phyloP scores from a whole-genome alignment of 92 coral and sea anemone genomes.

The Bergia puertoricense region DNA sequence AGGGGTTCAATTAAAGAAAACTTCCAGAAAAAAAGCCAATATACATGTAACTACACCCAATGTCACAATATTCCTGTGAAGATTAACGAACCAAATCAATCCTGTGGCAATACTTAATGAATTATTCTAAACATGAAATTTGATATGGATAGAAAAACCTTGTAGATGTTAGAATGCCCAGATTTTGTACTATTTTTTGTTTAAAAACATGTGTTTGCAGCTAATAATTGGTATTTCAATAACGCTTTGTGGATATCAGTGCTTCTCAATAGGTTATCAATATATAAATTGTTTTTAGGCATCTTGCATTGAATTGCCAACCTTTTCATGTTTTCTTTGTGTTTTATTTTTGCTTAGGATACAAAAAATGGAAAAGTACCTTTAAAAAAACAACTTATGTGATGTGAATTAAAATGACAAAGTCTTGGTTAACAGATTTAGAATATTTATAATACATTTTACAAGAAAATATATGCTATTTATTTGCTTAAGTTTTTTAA shows the following conservation, averaged over 20 bases:
- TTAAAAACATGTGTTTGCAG: neutral
- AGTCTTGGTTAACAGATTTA: no score
- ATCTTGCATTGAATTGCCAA: neutral
- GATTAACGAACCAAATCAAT: conserved; percentile 9
- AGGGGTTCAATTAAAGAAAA: neutral
- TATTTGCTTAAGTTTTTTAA: no score
- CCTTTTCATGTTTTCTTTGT: neutral
- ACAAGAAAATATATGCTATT: no score
- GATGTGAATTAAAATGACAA: no score
- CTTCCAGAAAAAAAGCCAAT: neutral
- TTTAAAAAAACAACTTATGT: no score
- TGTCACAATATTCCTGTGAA: neutral
- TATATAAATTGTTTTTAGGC: neutral
- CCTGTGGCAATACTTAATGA: conserved; percentile 2
- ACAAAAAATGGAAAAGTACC: neutral
- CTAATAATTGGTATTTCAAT: neutral
- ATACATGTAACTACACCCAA: neutral
- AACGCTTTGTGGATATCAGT: neutral
- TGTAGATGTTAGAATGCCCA: neutral
- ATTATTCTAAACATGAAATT: neutral
- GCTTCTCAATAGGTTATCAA: no score
- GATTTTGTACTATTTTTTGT: neutral
- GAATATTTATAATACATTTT: no score
- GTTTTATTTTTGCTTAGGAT: neutral
- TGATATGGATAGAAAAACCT: neutral